phyloP scores from a whole-genome alignment of 2,797 vertebrate genomes.

The Gallinago stenura region DNA sequence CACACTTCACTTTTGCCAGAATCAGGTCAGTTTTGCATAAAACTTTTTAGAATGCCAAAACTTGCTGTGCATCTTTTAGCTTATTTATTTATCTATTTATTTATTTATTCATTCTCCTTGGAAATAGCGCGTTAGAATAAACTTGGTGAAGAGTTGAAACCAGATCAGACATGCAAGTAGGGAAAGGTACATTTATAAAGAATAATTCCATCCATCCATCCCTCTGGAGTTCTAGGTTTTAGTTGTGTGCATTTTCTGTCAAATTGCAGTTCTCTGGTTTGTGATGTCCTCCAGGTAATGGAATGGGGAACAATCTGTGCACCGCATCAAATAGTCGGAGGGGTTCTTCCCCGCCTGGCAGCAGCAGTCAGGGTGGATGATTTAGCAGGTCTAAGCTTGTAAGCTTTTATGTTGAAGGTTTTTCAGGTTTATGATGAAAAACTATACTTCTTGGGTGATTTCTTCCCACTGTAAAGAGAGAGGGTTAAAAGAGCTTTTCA shows the following conservation, averaged over 20 bases:
- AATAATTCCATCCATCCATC: not conserved
- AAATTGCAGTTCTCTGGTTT: not conserved
- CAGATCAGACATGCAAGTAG: not conserved
- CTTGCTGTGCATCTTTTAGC: not conserved
- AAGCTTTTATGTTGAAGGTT: not conserved
- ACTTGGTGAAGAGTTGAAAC: not conserved
- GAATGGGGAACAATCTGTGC: not conserved
- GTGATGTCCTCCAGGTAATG: not conserved
- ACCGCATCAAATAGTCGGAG: not conserved
- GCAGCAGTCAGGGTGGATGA: not conserved
- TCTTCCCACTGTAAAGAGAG: not conserved
- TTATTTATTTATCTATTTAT: not conserved
- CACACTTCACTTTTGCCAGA: conserved; percentile 8
- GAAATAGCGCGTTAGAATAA: not conserved
- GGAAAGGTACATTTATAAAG: not conserved
- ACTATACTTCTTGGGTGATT: not conserved
- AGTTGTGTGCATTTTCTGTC: not conserved
- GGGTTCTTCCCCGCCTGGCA: not conserved
- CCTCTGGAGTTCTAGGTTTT: not conserved
- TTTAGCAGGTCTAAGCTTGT: not conserved
- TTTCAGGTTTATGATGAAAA: not conserved
- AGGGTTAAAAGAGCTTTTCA: not conserved
- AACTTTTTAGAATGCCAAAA: not conserved
- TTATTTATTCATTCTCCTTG: not conserved
- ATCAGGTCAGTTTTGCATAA: conserved; percentile 11